phyloP scores from a whole-genome alignment of 35 echinoderm and acorn worm genomes.

The Ophiothrix spiculata region DNA sequence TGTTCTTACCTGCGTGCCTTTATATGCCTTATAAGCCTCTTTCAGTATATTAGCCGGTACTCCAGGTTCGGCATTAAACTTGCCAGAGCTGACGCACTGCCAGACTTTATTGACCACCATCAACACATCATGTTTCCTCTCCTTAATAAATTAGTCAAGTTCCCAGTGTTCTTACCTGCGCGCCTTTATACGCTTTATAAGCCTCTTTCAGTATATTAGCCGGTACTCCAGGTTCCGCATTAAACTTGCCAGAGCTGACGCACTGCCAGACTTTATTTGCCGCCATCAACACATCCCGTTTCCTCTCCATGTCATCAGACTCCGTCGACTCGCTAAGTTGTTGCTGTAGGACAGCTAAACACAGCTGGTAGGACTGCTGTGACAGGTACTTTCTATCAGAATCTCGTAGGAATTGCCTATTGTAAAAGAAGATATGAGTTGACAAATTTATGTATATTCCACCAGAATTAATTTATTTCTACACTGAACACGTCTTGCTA shows the following conservation, averaged over 20 bases:
- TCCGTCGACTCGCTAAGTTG: neutral
- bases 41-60: slow-evolving; percentile 27
- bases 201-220: slow-evolving; percentile 23
- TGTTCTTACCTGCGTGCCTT: too few relatives aligned
- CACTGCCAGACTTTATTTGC: slow-evolving; percentile 27
- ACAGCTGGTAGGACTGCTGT: slow-evolving; percentile 57
- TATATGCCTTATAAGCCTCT: slow-evolving; percentile 23
- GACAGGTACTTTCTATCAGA: slow-evolving; percentile 67
- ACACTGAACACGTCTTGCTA: too few relatives aligned
- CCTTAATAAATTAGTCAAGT: too few relatives aligned
- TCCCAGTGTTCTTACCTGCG: too few relatives aligned
- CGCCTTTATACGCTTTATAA: slow-evolving; percentile 31
- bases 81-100: slow-evolving; percentile 32
- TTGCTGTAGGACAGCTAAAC: slow-evolving; percentile 30
- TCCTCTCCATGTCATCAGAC: slow-evolving; percentile 9
- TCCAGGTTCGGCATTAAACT: slow-evolving; percentile 30
- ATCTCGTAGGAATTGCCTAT: slow-evolving; percentile 84
- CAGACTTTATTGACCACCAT: slow-evolving; percentile 19
- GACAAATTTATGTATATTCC: too few relatives aligned
- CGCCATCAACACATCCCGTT: slow-evolving; percentile 27
- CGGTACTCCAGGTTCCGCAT: slow-evolving; percentile 7
- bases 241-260: slow-evolving; percentile 27
- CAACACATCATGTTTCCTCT: slow-evolving; percentile 17
- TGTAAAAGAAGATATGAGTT: slow-evolving; percentile 11
- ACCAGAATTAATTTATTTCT: too few relatives aligned